Base-by-base conservation (phyloP, 2,797 vertebrate genomes). In the Ispidina picta region DNA sequence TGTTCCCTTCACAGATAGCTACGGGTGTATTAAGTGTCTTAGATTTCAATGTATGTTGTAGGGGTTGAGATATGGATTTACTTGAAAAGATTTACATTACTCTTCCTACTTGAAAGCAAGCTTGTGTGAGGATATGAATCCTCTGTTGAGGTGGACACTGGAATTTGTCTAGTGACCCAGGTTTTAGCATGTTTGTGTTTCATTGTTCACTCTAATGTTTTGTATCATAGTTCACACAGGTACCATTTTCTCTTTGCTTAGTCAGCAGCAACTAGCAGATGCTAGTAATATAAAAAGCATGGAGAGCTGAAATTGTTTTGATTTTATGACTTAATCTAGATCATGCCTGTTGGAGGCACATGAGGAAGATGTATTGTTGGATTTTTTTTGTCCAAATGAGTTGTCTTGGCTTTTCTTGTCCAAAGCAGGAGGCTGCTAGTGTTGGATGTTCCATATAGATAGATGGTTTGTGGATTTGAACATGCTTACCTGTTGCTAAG, bases 401-500 rank as follows among this genome's bases (percentile, higher is more conserved):
- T 48, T 23, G 46, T 17, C 16, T 49, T 51, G 26, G 37, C 44
- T 62, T 55, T 48, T 29, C 44, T 77, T 39, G 15, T 54, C 48
- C 3, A 20, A 37, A 39, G 9, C 35, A 89, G 55, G 18, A 43
- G 11, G 65, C 23, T 77, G 54, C 43, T 70, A 46, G 70, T 58
- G 46, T 43, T 63, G 43, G 29, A 54, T 72, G 10, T 22, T 85
- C 29, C n/a, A 15, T 46, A 6, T 25, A 49, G 44, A 31, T 63
- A 73, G 66, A 65, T 74, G 23, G 13, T 76, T 88, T 59, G 33
- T 88, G 33, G 60, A 64, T 89, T 80, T 79, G 68, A 89, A 70
- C 29, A 7, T 81, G 66, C 29, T 88, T 52, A 90, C 82, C 70
- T 91, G 72, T 93, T 94, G 84, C 94, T 78, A 82, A 82, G 88